Conservation (phyloP, 2,113 vertebrate species). For the Campylomormyrus numenius region DNA sequence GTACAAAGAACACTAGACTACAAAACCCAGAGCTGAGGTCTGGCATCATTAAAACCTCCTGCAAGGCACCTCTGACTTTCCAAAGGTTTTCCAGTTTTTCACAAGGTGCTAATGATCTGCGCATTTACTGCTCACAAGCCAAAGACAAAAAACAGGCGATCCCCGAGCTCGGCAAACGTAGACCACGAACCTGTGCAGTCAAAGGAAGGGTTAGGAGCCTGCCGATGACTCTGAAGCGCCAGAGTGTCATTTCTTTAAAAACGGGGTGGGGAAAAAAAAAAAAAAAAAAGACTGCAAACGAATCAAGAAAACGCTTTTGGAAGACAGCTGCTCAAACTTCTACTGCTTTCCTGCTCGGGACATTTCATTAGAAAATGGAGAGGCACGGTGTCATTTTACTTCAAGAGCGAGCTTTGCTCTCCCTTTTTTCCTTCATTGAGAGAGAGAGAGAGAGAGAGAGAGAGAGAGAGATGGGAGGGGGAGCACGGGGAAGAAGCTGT, state of each 20-base stretch:
- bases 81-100: neutral
- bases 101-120: neutral
- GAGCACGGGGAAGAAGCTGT: neutral
- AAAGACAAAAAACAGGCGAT: neutral
- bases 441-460: neutral
- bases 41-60: neutral
- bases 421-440: conserved; percentile 27
- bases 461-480: neutral
- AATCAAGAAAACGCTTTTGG: neutral
- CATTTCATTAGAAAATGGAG: conserved; percentile 59
- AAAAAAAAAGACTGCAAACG: neutral
- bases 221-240: neutral
- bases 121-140: neutral
- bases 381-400: conserved; percentile 62
- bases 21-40: neutral
- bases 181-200: conserved; percentile 14
- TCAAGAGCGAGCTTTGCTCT: conserved; percentile 46
- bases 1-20: neutral
- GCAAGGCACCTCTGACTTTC: neutral
- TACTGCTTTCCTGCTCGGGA: conserved; percentile 52
- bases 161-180: neutral
- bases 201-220: neutral
- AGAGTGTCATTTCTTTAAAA: neutral
- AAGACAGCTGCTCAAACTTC: conserved; percentile 41
- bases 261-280: neutral